Conservation (phyloP, 53 echinoderm and acorn worm genomes). For the Henricia sp. region DNA sequence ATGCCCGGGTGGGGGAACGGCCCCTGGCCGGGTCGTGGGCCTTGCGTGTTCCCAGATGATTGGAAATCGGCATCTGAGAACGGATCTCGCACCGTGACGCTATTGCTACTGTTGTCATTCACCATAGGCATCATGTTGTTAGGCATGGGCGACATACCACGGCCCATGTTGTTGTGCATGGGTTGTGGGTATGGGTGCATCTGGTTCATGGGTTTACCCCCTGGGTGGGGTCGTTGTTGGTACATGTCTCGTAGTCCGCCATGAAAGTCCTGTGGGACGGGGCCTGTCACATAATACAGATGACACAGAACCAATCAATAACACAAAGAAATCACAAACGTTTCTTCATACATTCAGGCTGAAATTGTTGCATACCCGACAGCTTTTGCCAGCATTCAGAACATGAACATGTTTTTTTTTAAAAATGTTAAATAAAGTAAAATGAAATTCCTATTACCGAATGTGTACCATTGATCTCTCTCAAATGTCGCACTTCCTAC, state of each 20-base stretch:
- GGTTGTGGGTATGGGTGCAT: conserved; percentile 75
- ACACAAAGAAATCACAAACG: too few species aligned
- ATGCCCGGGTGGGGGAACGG: conserved; percentile 46
- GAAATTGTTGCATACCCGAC: too few species aligned
- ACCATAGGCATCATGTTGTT: conserved; percentile 74
- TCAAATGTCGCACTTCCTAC: background rate
- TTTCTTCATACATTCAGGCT: background rate
- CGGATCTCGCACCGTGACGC: conserved; percentile 92
- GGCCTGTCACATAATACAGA: background rate
- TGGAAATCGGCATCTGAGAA: conserved; percentile 81
- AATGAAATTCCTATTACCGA: background rate
- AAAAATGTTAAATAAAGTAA: too few species aligned
- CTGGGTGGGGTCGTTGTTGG: conserved; percentile 50
- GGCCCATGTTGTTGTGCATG: conserved; percentile 81
- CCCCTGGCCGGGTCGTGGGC: conserved; percentile 46
- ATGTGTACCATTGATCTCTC: background rate
- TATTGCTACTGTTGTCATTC: conserved; percentile 68
- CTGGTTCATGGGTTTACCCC: conserved; percentile 68
- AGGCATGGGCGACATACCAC: conserved; percentile 78
- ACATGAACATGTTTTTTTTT: too few species aligned
- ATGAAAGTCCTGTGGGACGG: conserved; percentile 45
- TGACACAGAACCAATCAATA: too few species aligned
- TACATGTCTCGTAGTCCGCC: conserved; percentile 52
- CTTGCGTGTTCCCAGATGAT: conserved; percentile 48
- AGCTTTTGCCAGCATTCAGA: too few species aligned